These are phyloP conservation scores for Chelmon rostratus DNA, from an alignment of 2,797 vertebrate species.

Conservation along the genomic window DNA sequence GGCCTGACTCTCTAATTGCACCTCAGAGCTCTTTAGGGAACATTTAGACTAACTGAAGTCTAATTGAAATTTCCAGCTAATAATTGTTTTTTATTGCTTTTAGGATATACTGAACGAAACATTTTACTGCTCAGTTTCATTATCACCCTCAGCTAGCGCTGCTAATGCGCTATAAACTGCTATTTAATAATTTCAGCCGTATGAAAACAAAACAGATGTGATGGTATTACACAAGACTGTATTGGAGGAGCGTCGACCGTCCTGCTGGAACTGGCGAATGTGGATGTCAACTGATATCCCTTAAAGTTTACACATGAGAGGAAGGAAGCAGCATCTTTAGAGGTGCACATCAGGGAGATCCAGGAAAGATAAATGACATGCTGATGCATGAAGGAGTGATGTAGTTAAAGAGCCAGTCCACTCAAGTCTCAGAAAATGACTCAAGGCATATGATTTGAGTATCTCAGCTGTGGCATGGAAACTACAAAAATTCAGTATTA, in stretches of 20 bases:
- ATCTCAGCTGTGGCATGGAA: background rate
- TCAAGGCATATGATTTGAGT: background rate
- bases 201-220: slow-evolving; percentile 7
- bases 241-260: background rate
- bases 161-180: slow-evolving; percentile 8
- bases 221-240: background rate
- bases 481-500: background rate
- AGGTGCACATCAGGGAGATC: background rate
- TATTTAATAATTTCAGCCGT: slow-evolving; percentile 11
- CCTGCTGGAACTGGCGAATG: background rate
- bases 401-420: background rate
- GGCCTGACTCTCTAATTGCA: slow-evolving; percentile 7
- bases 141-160: slow-evolving; percentile 20
- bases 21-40: slow-evolving; percentile 36
- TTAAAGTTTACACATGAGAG: background rate
- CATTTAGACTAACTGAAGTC: slow-evolving; percentile 23
- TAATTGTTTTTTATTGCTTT: slow-evolving; percentile 33
- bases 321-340: background rate
- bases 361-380: background rate
- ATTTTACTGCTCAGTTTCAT: background rate
- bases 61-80: slow-evolving; percentile 21
- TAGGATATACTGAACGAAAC: slow-evolving; percentile 1
- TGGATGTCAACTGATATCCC: background rate
- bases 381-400: background rate
- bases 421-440: background rate